Evolutionary conservation across 1,140 invertebrate species (phyloP).

Genomic region (Agrypnia vestita): DNA sequence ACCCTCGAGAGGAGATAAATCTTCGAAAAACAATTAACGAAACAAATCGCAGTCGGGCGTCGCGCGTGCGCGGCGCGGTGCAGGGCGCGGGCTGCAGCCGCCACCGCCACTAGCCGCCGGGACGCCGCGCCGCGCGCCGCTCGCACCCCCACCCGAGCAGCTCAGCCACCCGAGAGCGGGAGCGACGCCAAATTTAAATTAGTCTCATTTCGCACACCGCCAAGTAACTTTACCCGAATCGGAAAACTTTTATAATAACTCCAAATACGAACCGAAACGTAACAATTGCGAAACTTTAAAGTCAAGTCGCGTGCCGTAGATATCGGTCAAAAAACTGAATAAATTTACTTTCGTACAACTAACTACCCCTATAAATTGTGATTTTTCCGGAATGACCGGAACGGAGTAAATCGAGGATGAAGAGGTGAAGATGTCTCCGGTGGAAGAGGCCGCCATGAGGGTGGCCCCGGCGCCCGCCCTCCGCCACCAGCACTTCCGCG

Average conservation of each 20-base stretch:
- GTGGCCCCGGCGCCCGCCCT: neutral
- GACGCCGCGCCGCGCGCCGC: slow-evolving; percentile 6
- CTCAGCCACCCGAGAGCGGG: neutral
- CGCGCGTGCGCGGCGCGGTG: neutral
- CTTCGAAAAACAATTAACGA: too few relatives aligned
- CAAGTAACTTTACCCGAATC: too few relatives aligned
- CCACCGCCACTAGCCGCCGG: neutral
- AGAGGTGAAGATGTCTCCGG: slow-evolving; percentile 10
- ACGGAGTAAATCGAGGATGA: neutral
- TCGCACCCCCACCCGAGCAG: neutral
- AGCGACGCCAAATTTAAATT: neutral
- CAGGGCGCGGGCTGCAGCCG: neutral
- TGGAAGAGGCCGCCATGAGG: neutral
- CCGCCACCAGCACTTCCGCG: slow-evolving; percentile 57
- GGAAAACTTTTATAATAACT: too few relatives aligned
- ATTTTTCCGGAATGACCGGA: too few relatives aligned
- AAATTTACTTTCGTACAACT: too few relatives aligned
- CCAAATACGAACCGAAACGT: too few relatives aligned
- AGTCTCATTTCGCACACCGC: too few relatives aligned
- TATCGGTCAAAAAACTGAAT: too few relatives aligned
- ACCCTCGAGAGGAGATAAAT: too few relatives aligned
- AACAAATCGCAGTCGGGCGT: neutral
- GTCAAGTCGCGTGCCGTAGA: too few relatives aligned
- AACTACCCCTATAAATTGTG: too few relatives aligned
- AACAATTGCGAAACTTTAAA: too few relatives aligned